Evolutionary conservation across 2,113 vertebrate genomes (phyloP).

Genomic region (Psettodes erumei): DNA sequence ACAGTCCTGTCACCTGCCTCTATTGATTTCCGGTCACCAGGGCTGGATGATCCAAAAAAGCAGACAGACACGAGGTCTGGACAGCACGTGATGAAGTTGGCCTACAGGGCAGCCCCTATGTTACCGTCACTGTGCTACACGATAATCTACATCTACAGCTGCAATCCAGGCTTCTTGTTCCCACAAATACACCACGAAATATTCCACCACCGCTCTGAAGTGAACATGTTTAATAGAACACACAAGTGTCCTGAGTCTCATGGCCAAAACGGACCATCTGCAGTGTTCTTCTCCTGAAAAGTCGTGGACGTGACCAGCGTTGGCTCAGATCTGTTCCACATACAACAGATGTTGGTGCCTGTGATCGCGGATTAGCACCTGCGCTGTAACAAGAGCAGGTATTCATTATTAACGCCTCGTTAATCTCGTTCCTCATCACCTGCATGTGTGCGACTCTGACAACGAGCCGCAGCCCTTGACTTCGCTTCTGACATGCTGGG

Average conservation of each 20-base stretch:
- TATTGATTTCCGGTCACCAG: neutral
- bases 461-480: neutral
- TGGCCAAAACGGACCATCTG: neutral
- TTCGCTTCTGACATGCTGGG: neutral
- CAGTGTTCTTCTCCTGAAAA: neutral
- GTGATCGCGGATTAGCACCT: constrained; percentile 2
- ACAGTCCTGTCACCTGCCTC: no score
- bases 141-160: neutral
- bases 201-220: no score
- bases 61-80: neutral
- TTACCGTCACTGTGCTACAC: neutral
- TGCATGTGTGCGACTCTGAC: neutral
- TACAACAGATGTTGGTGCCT: neutral
- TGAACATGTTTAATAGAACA: no score
- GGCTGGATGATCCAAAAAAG: neutral
- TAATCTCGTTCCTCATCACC: constrained; percentile 17
- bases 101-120: neutral
- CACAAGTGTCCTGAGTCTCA: neutral
- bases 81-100: no score
- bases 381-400: constrained; percentile 32
- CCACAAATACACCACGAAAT: neutral
- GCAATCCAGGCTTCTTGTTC: neutral
- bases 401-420: constrained; percentile 19
- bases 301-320: neutral
- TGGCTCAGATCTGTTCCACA: neutral